A percentile compares a stretch with the other conserved stretches of the same genome.
Conservation (phyloP, 1,140 invertebrate genomes). For the Homalodisca vitripennis region DNA sequence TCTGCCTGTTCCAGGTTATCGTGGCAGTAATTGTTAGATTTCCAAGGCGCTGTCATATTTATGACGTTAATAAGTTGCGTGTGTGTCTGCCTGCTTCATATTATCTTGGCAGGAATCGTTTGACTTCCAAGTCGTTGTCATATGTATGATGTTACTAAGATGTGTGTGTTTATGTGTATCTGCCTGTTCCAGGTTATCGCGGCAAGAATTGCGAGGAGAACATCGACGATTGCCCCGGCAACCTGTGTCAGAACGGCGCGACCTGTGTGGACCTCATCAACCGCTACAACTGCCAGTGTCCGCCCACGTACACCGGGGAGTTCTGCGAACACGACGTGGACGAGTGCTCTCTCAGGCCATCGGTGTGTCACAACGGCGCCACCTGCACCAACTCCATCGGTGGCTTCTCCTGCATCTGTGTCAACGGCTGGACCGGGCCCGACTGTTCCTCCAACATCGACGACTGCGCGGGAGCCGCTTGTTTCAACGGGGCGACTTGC, state of each 20-base stretch:
- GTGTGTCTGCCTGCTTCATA: too few species aligned
- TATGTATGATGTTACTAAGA: too few species aligned
- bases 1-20: slow-evolving; percentile 72
- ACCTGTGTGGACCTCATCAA: slow-evolving; percentile 87
- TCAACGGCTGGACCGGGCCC: slow-evolving; percentile 90
- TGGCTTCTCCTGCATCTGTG: slow-evolving; percentile 93
- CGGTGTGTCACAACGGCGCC: slow-evolving; percentile 90
- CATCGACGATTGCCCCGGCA: slow-evolving; percentile 86
- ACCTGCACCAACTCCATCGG: slow-evolving; percentile 91
- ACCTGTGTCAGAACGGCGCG: slow-evolving; percentile 88
- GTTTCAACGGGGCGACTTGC: slow-evolving; percentile 96
- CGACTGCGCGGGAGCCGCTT: slow-evolving; percentile 88
- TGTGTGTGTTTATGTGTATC: too few species aligned
- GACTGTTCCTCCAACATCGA: slow-evolving; percentile 93
- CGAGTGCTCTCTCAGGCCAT: slow-evolving; percentile 75
- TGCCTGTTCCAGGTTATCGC: slow-evolving; percentile 70
- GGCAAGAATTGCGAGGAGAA: slow-evolving; percentile 87
- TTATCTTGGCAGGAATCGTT: too few species aligned
- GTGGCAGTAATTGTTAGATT: slow-evolving; percentile 77
- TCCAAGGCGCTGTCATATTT: too few species aligned
- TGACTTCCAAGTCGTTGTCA: too few species aligned
- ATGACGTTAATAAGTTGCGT: too few species aligned
- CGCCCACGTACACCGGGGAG: slow-evolving; percentile 81
- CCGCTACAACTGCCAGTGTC: slow-evolving; percentile 84
- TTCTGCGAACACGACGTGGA: slow-evolving; percentile 77